A percentile compares a stretch with the other conserved stretches of the same genome.
Evolutionary conservation across 1,140 invertebrate genomes (phyloP).

Genomic region (Cydia fagiglandana): DNA sequence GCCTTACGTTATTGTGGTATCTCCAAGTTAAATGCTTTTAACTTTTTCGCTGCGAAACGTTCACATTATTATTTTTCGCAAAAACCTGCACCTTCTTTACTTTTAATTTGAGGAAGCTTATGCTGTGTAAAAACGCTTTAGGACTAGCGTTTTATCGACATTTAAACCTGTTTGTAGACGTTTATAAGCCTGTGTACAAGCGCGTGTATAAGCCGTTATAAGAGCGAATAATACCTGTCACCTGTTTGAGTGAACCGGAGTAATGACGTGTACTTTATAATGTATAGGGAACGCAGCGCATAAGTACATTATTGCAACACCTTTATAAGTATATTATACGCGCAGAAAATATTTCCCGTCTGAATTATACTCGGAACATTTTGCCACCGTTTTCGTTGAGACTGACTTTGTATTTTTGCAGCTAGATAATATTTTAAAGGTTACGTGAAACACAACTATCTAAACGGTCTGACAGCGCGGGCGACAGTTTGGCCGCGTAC

Average conservation of each 20-base stretch:
- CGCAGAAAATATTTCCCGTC: too few relatives aligned
- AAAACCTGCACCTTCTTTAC: not conserved
- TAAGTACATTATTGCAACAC: too few relatives aligned
- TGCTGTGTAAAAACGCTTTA: not conserved
- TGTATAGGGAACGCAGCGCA: too few relatives aligned
- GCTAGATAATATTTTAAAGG: not conserved
- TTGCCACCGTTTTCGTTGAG: not conserved
- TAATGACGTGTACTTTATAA: too few relatives aligned
- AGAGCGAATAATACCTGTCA: too few relatives aligned
- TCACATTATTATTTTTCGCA: slow-evolving; percentile 21
- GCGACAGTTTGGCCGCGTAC: slow-evolving; percentile 4
- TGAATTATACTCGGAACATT: too few relatives aligned
- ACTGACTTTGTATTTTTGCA: not conserved
- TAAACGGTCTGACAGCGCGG: not conserved
- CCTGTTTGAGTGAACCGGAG: too few relatives aligned
- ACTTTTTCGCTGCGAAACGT: slow-evolving; percentile 3
- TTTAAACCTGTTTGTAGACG: too few relatives aligned
- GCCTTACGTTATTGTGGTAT: slow-evolving; percentile 22
- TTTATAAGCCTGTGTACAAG: too few relatives aligned
- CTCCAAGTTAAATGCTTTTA: slow-evolving; percentile 23
- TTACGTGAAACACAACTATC: not conserved
- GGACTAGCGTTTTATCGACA: not conserved
- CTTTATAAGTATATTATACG: too few relatives aligned
- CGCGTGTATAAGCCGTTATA: too few relatives aligned
- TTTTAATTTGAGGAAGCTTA: not conserved